phyloP scores from a whole-genome alignment of 2,113 vertebrate species.

The Callocephalon fimbriatum region DNA sequence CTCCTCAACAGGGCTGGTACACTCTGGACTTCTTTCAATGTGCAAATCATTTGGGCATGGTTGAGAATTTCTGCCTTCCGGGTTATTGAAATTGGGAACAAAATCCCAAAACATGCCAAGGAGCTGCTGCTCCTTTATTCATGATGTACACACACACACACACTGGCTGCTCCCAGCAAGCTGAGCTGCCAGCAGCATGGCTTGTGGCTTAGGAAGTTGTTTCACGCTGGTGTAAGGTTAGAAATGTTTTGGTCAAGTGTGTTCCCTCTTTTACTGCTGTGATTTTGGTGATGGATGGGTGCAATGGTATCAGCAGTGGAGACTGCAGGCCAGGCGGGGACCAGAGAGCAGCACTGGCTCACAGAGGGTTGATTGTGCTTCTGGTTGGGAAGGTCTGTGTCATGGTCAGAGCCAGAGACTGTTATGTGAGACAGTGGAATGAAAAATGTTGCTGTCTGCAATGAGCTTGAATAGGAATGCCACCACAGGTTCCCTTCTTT shows the following conservation, averaged over 20 bases:
- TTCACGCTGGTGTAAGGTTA: not conserved
- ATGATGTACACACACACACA: not conserved
- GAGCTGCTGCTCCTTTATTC: not conserved
- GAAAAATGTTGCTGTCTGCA: not conserved
- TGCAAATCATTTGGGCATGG: not conserved
- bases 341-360: not conserved
- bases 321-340: not conserved
- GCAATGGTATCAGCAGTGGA: not conserved
- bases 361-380: not conserved
- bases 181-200: not conserved
- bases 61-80: not conserved
- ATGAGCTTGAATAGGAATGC: not conserved
- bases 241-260: not conserved
- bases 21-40: not conserved
- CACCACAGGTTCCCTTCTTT: not conserved
- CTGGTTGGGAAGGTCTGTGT: not conserved
- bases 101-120: not conserved
- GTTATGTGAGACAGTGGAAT: not conserved
- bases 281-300: not conserved
- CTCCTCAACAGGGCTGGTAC: not conserved
- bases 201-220: not conserved
- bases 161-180: not conserved
- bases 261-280: not conserved
- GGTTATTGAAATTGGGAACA: not conserved
- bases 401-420: not conserved